Evolutionary conservation across 2,797 vertebrate species (phyloP), one percentile per base, ranked within the genome.

Genomic region (Uromys caudimaculatus): DNA sequence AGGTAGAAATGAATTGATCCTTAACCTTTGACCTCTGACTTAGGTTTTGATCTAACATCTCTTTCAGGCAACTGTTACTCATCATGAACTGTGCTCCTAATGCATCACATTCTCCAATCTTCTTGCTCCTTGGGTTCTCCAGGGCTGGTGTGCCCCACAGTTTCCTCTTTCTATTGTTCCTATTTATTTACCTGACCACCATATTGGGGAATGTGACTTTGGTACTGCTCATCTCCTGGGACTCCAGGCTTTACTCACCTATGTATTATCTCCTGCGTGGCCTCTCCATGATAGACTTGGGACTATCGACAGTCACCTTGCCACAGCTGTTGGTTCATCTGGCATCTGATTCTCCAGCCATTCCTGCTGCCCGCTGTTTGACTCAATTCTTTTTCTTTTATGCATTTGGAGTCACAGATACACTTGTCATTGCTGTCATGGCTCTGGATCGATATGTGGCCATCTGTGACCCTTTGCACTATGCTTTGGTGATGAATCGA

Each of bases 381-480:
- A 58, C 93, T 13, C 96, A 97, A 76, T 97, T 98, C 19, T 98
- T 97, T 67, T 98, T 97, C 77, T 98, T 98, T 78, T 97, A 98
- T 91, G 84, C 52, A 21, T 98, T 97, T 93, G 97, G 96, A 13
- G 97, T 98, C 24, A 91, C 96, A 32, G 97, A 98, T n/a, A 97
- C 94, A 3, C 93, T 98, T 67, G 58, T 97, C 14, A 94, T 97
- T 62, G 93, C 96, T 14, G 89, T 97, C 54, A 97, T 98, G 97
- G 97, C 98, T 76, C 89, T 98, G 91, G 97, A 97, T 85, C 92
- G 67, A 67, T 98, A 97, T 1, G 60, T 98, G 78, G 95, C 97
- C 78, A 97, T 97, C 95, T 97, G 97, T 60, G 84, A 98, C 60
- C 97, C 97, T 44, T 76, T 97, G 29, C 96, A 96, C 73, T 97